A percentile compares a stretch with the other conserved stretches of the same genome.
phyloP scores from a whole-genome alignment of 2,888 invertebrate species.

The Eupelmus urozonus region DNA sequence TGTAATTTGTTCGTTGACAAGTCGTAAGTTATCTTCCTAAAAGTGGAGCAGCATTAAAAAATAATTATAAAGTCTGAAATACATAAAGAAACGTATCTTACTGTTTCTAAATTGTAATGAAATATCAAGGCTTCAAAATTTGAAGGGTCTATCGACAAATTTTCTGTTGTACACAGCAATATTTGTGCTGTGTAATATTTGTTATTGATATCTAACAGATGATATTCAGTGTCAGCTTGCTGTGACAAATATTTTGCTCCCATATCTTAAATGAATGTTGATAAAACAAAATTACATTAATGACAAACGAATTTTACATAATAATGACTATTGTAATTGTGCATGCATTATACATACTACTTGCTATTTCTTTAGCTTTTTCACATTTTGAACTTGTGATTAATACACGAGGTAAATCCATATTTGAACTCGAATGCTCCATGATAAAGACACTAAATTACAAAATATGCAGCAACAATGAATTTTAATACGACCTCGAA shows the following conservation, averaged over 20 bases:
- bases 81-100: conserved; percentile 56
- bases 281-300: conserved; percentile 7
- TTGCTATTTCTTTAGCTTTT: conserved; percentile 69
- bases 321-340: background rate
- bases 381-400: conserved; percentile 68
- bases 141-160: conserved; percentile 78
- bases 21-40: conserved; percentile 67
- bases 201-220: conserved; percentile 82
- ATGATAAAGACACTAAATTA: conserved; percentile 16
- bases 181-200: conserved; percentile 86
- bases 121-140: conserved; percentile 82
- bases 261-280: conserved; percentile 64
- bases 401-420: conserved; percentile 71
- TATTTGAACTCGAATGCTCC: conserved; percentile 51
- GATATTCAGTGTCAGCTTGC: conserved; percentile 71
- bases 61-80: background rate
- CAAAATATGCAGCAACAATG: background rate
- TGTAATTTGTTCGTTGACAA: conserved; percentile 68
- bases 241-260: conserved; percentile 69
- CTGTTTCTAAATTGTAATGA: conserved; percentile 81
- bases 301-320: background rate
- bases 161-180: conserved; percentile 79
- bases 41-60: too few relatives aligned
- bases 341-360: conserved; percentile 65
- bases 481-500: background rate